Percentiles rank a stretch among this genome's conserved stretches.
phyloP scores from a whole-genome alignment of 2,888 invertebrate genomes.

The Hypomecis punctinalis region DNA sequence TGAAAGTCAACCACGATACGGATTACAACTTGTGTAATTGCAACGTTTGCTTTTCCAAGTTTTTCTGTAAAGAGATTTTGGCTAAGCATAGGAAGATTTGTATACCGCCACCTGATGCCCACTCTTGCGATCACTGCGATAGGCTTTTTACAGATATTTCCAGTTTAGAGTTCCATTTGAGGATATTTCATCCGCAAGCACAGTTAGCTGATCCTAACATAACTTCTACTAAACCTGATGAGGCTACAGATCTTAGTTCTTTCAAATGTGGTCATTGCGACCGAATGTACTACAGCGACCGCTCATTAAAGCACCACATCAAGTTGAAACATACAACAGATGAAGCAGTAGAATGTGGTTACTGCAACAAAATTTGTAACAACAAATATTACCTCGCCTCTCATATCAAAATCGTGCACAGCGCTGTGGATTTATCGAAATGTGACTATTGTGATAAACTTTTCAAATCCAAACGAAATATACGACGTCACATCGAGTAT shows the following conservation, averaged over 20 bases:
- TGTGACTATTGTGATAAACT: conserved; percentile 75
- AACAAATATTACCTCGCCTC: conserved; percentile 73
- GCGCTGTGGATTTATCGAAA: conserved; percentile 60
- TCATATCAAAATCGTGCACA: conserved; percentile 72
- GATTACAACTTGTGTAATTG: conserved; percentile 66
- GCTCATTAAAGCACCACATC: conserved; percentile 71
- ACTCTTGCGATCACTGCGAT: conserved; percentile 68
- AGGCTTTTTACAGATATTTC: conserved; percentile 71
- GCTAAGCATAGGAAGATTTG: conserved; percentile 63
- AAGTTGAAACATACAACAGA: conserved; percentile 71
- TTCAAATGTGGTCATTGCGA: conserved; percentile 67
- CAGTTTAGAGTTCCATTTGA: conserved; percentile 68
- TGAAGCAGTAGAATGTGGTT: conserved; percentile 61
- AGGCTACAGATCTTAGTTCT: conserved; percentile 47
- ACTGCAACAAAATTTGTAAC: conserved; percentile 67
- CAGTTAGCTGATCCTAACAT: conserved; percentile 66
- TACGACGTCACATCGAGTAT: conserved; percentile 70
- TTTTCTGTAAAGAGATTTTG: conserved; percentile 64
- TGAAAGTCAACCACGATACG: conserved; percentile 61
- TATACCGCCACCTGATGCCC: conserved; percentile 61
- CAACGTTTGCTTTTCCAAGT: conserved; percentile 72
- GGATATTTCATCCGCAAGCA: conserved; percentile 72
- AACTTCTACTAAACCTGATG: conserved; percentile 54
- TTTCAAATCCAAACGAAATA: conserved; percentile 73
- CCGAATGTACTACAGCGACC: conserved; percentile 67